Evolutionary conservation across 2,113 vertebrate species (phyloP).

Genomic region (Spheniscus mendiculus): DNA sequence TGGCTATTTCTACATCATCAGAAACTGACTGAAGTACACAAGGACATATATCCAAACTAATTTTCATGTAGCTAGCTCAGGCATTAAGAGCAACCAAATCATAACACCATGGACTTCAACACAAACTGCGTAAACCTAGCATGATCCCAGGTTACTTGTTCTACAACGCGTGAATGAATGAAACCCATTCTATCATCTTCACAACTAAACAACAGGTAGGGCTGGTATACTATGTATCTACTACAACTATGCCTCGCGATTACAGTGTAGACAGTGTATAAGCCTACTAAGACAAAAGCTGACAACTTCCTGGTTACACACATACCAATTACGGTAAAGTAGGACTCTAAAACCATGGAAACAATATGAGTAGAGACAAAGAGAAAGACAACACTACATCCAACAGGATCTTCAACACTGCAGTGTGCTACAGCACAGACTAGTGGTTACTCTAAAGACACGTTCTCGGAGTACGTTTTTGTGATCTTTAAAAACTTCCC

Average conservation of each 20-base stretch:
- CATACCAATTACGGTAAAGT: neutral
- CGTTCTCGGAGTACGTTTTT: rapidly evolving
- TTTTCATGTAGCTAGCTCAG: neutral
- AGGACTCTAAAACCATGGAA: neutral
- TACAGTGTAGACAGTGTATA: neutral
- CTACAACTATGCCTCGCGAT: neutral
- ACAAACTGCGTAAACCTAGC: neutral
- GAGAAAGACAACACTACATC: neutral
- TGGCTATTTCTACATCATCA: neutral
- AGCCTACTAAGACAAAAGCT: neutral
- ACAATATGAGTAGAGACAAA: neutral
- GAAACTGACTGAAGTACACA: neutral
- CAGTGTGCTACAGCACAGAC: neutral
- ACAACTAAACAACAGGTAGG: neutral
- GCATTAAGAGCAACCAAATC: neutral
- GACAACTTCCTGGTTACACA: neutral
- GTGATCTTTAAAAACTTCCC: neutral
- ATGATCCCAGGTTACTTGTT: neutral
- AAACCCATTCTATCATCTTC: neutral
- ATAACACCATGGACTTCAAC: neutral
- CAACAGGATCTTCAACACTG: neutral
- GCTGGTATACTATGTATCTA: neutral
- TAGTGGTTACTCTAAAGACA: neutral
- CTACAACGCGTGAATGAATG: neutral
- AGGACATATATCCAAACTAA: neutral